phyloP scores from a whole-genome alignment of 2,888 invertebrate species.

The Ryuthela nishihirai region DNA sequence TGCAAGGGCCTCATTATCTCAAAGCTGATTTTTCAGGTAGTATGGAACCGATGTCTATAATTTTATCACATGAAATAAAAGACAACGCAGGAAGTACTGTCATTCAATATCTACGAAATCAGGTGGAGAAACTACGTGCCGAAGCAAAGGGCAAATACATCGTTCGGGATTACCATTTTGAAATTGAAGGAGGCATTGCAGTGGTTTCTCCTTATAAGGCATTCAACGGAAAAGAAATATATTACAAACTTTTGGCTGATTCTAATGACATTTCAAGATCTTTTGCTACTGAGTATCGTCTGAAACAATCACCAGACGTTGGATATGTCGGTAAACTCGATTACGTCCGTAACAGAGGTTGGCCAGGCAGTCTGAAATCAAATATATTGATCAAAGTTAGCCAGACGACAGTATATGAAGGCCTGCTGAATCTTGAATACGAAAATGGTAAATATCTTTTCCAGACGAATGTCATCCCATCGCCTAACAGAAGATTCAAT shows the following conservation, averaged over 20 bases:
- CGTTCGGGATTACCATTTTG: background rate
- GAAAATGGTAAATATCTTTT: constrained; percentile 23
- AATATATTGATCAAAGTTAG: constrained; percentile 15
- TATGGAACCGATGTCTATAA: constrained; percentile 15
- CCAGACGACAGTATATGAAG: constrained; percentile 17
- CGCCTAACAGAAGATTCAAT: constrained; percentile 19
- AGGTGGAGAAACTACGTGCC: constrained; percentile 9
- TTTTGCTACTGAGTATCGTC: constrained; percentile 22
- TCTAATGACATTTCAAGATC: constrained; percentile 9
- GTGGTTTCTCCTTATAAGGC: constrained; percentile 21
- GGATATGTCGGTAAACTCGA: constrained; percentile 26
- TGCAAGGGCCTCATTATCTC: constrained; percentile 27
- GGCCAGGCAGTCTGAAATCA: constrained; percentile 17
- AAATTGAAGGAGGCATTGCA: constrained; percentile 14
- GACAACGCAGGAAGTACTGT: constrained; percentile 11
- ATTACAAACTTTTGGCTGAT: constrained; percentile 12
- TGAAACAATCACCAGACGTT: constrained; percentile 5
- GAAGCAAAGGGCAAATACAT: constrained; percentile 20
- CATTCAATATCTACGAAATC: constrained; percentile 5
- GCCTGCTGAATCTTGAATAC: constrained; percentile 15
- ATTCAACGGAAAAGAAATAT: constrained; percentile 30
- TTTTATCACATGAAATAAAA: constrained; percentile 18
- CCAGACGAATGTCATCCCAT: constrained; percentile 19
- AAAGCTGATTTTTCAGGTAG: constrained; percentile 17
- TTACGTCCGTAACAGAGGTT: constrained; percentile 26